Conservation (phyloP, 2,797 vertebrate genomes). For the Pipistrellus pygmaeus region DNA sequence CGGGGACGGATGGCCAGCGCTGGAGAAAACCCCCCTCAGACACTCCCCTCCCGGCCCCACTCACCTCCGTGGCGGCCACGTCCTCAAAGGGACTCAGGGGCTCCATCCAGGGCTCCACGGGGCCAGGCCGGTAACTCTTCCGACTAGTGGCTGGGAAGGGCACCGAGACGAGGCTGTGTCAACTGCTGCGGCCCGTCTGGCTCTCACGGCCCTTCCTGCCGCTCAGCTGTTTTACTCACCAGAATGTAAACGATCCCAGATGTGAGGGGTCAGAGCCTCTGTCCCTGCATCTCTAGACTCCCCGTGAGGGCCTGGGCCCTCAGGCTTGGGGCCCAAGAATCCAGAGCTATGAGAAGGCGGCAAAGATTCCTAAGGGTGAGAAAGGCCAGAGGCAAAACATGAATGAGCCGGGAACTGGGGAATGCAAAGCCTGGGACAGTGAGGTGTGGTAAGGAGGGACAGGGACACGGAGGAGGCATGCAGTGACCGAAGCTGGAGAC, state of each 20-base stretch:
- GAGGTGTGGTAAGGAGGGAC: not conserved
- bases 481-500: not conserved
- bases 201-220: not conserved
- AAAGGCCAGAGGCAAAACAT: not conserved
- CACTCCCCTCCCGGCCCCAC: not conserved
- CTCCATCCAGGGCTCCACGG: slow-evolving; percentile 86
- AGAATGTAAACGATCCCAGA: slow-evolving; percentile 83
- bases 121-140: slow-evolving; percentile 81
- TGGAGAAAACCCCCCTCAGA: not conserved
- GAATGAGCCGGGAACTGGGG: not conserved
- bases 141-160: slow-evolving; percentile 73
- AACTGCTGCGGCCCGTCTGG: not conserved
- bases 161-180: not conserved
- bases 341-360: slow-evolving; percentile 71
- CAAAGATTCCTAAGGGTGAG: slow-evolving; percentile 73
- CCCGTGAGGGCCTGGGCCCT: slow-evolving; percentile 66
- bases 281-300: slow-evolving; percentile 76
- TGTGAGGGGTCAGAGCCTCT: slow-evolving; percentile 80
- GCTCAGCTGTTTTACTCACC: slow-evolving; percentile 76
- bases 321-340: slow-evolving; percentile 73
- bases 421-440: not conserved
- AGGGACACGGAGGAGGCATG: not conserved
- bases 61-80: slow-evolving; percentile 84
- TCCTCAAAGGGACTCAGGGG: slow-evolving; percentile 86
- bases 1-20: not conserved